Percentiles rank a stretch among this genome's conserved stretches.
These are phyloP conservation scores for Platysternon megacephalum DNA, from an alignment of 2,113 vertebrate genomes.

Conservation along the genomic window DNA sequence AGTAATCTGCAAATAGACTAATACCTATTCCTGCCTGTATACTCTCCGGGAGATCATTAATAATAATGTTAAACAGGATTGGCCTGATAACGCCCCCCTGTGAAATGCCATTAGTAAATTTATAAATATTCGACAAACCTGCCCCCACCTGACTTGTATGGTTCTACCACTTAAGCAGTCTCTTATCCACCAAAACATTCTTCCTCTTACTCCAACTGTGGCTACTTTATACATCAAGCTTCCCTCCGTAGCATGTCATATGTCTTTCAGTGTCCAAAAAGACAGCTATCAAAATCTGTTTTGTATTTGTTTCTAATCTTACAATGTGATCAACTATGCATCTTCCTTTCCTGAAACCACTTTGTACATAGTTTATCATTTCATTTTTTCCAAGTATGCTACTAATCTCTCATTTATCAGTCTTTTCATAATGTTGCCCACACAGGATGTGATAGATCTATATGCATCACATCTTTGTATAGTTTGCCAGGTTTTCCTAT, in stretches of 20 bases:
- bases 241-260: background rate
- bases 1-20: background rate
- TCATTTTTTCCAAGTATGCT: background rate
- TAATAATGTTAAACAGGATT: background rate
- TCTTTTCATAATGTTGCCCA: background rate
- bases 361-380: background rate
- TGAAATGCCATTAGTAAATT: background rate
- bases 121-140: background rate
- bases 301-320: background rate
- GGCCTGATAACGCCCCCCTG: background rate
- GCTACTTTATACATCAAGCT: background rate
- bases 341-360: background rate
- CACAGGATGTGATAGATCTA: background rate
- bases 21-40: background rate
- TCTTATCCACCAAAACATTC: background rate
- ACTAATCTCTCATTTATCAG: background rate
- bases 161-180: background rate
- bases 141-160: background rate
- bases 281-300: background rate
- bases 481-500: background rate
- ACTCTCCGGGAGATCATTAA: background rate
- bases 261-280: background rate
- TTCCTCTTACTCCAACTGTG: background rate
- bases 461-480: background rate
- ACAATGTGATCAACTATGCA: background rate